phyloP scores from a whole-genome alignment of 2,797 vertebrate genomes.

The Streptopelia turtur region DNA sequence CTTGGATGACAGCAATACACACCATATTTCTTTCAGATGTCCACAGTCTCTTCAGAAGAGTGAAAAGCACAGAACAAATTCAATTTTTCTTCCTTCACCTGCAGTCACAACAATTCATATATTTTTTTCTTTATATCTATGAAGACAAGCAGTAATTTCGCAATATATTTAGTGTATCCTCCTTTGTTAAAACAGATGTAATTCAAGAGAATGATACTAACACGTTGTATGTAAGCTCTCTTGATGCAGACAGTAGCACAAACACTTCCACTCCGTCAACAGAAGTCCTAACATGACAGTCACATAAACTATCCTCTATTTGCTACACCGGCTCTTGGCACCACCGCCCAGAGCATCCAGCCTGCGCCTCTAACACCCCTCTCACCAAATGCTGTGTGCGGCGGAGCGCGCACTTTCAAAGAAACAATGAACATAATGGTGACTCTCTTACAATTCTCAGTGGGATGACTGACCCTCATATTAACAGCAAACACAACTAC shows the following conservation, averaged over 20 bases:
- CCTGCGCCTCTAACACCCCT: not conserved
- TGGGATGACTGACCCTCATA: not conserved
- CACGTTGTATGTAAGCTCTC: not conserved
- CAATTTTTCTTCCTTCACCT: not conserved
- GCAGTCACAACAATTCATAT: not conserved
- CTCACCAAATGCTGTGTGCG: not conserved
- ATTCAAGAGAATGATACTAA: not conserved
- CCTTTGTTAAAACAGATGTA: not conserved
- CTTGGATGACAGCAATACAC: not conserved
- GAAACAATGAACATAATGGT: accelerated
- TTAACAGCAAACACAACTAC: not conserved
- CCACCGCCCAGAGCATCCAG: not conserved
- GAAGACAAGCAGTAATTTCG: not conserved
- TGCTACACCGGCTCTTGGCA: not conserved
- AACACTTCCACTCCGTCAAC: not conserved
- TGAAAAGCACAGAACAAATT: not conserved
- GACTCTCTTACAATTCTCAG: not conserved
- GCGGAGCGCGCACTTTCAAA: not conserved
- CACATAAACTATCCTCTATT: not conserved
- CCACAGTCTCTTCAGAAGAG: not conserved
- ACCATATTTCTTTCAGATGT: not conserved
- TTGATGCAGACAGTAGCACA: not conserved
- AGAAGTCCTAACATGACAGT: not conserved
- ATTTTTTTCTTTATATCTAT: not conserved
- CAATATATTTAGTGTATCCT: not conserved